These are phyloP conservation scores for Actinia equina DNA, from an alignment of 64 coral and sea anemone species.

Conservation along the genomic window DNA sequence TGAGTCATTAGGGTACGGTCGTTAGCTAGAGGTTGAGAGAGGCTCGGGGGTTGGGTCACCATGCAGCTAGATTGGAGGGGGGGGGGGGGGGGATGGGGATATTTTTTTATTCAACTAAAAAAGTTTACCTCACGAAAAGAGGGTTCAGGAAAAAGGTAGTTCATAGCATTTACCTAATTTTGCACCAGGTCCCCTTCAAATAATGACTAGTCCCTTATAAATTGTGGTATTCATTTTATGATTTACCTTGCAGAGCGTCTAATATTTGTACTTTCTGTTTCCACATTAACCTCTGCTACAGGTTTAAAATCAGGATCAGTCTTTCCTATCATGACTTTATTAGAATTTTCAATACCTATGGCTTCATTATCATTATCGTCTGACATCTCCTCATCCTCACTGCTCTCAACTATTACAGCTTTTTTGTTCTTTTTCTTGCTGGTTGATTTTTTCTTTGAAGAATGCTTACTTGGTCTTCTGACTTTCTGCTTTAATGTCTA, in stretches of 20 bases:
- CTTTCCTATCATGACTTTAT: constrained; percentile 35
- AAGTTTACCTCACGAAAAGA: no score
- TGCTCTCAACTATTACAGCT: background rate
- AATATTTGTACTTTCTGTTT: constrained; percentile 3
- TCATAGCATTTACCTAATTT: no score
- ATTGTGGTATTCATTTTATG: no score
- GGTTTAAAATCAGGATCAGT: constrained; percentile 69
- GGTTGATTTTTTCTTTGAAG: constrained; percentile 5
- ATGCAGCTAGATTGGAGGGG: no score
- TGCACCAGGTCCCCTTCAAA: no score
- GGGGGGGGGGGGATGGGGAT: no score
- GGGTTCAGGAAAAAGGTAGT: no score
- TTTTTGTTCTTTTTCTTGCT: background rate
- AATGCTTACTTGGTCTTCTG: background rate
- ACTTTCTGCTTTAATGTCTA: background rate
- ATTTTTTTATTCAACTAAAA: no score
- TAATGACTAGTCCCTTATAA: background rate
- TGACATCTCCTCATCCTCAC: constrained; percentile 1
- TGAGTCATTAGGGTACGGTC: no score
- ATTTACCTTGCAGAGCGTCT: constrained; percentile 63
- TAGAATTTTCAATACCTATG: constrained; percentile 14
- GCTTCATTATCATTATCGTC: constrained; percentile 46
- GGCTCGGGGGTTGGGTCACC: no score
- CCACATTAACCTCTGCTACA: constrained; percentile 5
- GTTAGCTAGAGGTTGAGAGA: no score